Base-by-base conservation (phyloP, 2,797 vertebrate genomes). In the Leptoclinus maculatus region DNA sequence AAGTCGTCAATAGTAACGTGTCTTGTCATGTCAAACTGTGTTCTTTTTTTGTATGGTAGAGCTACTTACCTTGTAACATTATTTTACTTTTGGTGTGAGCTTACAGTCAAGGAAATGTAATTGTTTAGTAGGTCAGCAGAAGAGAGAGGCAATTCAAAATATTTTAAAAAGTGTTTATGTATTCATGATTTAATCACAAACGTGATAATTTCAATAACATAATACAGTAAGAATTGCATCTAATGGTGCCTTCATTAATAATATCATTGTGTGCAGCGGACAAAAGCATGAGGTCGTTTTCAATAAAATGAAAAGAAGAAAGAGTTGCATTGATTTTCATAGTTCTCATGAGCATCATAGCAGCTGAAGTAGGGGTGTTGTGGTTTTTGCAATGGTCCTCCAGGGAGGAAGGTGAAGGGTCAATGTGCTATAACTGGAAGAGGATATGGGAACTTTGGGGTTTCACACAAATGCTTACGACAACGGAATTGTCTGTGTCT, bases 361-460 rank as follows among this genome's bases (percentile, higher is more conserved):
- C 21, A 75, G 47, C 69, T 66, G 38, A 11, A 9, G 25, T 34
- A 4, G 38, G 17, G 41, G 36, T 75, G 38, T 54, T 47, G 69
- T 74, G 21, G 68, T 71, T 11, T 72, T 64, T 76, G 76, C 32
- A 25, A 4, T 19, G 54, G 41, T 54, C 69, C 75, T 69, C 74
- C 2, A 1, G 78, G 76, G 85, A 80, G 21, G 4, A 38, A 83
- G 86, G 82, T 80, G 74, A 92, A 78, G 13, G 89, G 88, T 92
- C 89, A 81, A 9, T 45, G n/a, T 66, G 60, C 62, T 83, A 58
- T 63, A 79, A 86, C 56, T 82, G 38, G 78, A 62, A 76, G 57
- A 76, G 67, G 74, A 80, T 83, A 68, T 87, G 88, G 87, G 85
- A 92, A 92, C 59, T 39, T 51, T 47, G 13, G 39, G 59, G 62